Evolutionary conservation across 2,888 invertebrate genomes (phyloP), one percentile per base, ranked within the genome.

Genomic region (Baronia brevicornis): DNA sequence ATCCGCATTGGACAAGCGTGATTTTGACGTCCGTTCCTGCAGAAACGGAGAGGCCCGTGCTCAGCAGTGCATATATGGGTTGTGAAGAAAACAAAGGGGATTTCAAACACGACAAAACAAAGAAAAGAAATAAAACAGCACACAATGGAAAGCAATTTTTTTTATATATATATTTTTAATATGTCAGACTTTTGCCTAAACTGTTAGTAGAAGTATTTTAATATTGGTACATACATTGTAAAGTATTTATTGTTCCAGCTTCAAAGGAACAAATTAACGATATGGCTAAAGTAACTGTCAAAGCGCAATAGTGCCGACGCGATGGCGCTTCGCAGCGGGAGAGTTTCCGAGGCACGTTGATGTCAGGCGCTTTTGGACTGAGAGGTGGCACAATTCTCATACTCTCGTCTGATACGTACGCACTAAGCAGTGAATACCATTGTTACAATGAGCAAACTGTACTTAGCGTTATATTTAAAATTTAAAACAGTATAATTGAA

Each of bases 161-260:
- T n/a, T n/a, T n/a, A 70, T 73, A 62, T 66, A 69, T 64, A 67
- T 74, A 70, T 67, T 60, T 61, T 58, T 66, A 48, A 59, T 53
- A 54, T 63, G 56, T 79, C 77, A 78, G 78, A 79, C 77, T 82
- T 74, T 69, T 72, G 66, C 60, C 67, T 71, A 73, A 68, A 65
- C 65, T 64, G 74, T n/a, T n/a, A n/a, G n/a, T 70, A 69, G 56
- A 67, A 59, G 64, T 57, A 61, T 44, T 50, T 54, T 56, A 67
- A 71, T 66, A 62, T 60, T 60, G 64, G 54, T 64, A 57, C 47
- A 50, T 47, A 51, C 43, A 42, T 37, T 51, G 44, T 53, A 57
- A 65, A 40, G 49, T 47, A 58, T n/a, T n/a, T n/a, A n/a, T 46
- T 56, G 61, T 61, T 62, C 64, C 60, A 26, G 42, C 36, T 38